Percentiles rank a stretch among this genome's conserved stretches.
Evolutionary conservation across 1,140 invertebrate species (phyloP).

Genomic region (Aculops lycopersici): DNA sequence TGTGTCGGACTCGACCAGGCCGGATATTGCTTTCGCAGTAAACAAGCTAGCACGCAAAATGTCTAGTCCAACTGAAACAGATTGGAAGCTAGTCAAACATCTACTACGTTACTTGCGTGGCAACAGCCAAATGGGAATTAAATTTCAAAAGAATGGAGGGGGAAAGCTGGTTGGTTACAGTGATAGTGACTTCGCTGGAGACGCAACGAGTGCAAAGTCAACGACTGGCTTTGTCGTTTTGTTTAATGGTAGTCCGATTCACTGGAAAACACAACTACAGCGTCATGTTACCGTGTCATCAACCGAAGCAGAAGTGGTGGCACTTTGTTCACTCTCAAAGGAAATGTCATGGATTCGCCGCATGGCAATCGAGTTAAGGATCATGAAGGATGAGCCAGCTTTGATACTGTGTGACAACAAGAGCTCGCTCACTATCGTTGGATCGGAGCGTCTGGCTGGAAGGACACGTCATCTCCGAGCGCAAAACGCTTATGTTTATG

Average conservation of each 20-base stretch:
- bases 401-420: constrained; percentile 10
- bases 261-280: constrained; percentile 17
- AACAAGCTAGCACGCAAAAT: constrained; percentile 6
- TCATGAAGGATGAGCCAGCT: background rate
- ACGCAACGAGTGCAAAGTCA: constrained; percentile 11
- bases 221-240: constrained; percentile 14
- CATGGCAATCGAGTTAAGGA: constrained; percentile 3
- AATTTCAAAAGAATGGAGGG: constrained; percentile 7
- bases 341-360: constrained; percentile 12
- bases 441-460: too few relatives aligned
- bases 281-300: constrained; percentile 14
- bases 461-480: too few relatives aligned
- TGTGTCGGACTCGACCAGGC: constrained; percentile 6
- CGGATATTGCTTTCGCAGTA: constrained; percentile 11
- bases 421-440: constrained; percentile 11
- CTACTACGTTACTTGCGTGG: constrained; percentile 13
- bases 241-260: constrained; percentile 11
- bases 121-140: constrained; percentile 9
- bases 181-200: constrained; percentile 16
- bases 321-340: constrained; percentile 14
- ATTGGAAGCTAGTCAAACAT: constrained; percentile 12
- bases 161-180: constrained; percentile 11
- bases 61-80: constrained; percentile 6
- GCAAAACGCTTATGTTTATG: too few relatives aligned
- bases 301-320: constrained; percentile 17